Conservation (phyloP, 2,888 invertebrate species). For the Parnassius smintheus region DNA sequence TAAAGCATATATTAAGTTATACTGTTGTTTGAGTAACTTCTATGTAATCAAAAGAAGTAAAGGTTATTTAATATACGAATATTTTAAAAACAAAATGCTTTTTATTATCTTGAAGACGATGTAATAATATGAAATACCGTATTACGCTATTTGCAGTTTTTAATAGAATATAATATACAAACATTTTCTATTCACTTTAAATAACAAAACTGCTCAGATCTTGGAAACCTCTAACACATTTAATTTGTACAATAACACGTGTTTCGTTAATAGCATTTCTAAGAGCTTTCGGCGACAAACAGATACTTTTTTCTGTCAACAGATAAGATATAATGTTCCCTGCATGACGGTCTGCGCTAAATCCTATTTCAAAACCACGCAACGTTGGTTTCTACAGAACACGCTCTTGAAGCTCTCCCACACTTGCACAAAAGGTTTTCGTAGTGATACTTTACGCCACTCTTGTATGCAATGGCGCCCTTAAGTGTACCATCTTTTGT, state of each 20-base stretch:
- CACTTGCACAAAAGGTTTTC: conserved; percentile 64
- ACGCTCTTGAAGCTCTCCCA: conserved; percentile 63
- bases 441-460: conserved; percentile 54
- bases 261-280: conserved; percentile 62
- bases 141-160: no score
- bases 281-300: conserved; percentile 54
- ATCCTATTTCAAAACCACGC: conserved; percentile 75
- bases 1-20: no score
- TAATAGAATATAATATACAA: no score
- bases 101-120: no score
- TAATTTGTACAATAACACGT: conserved; percentile 42
- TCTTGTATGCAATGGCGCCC: conserved; percentile 54
- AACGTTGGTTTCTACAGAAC: conserved; percentile 70
- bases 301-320: conserved; percentile 48
- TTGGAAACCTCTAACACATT: background rate
- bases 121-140: no score
- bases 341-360: conserved; percentile 60
- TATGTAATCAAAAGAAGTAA: no score
- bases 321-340: conserved; percentile 66
- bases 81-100: no score
- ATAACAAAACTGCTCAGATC: background rate
- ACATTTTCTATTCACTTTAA: background rate
- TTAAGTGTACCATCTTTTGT: conserved; percentile 53
- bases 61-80: no score
- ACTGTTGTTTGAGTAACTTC: no score